Evolutionary conservation across 2,113 vertebrate genomes (phyloP).

Genomic region (rat (Rattus norvegicus)): GRCr8 NC_086029.1:91586501-91587000

Average conservation of each 20-base stretch:
- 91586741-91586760: not conserved
- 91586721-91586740: not conserved
- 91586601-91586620: not conserved
- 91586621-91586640: not conserved
- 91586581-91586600: not conserved
- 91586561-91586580: no score
- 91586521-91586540: not conserved
- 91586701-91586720: not conserved
- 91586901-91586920: not conserved
- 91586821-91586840: not conserved
- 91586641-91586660: not conserved
- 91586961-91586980: slow-evolving; percentile 60
- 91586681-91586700: no score
- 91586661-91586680: not conserved
- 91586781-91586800: slow-evolving; percentile 49
- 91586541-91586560: not conserved
- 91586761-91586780: not conserved
- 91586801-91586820: not conserved
- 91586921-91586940: slow-evolving; percentile 78
- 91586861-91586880: not conserved
- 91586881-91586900: slow-evolving; percentile 67
- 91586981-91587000: not conserved
- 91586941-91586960: slow-evolving; percentile 78
- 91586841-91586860: fast-evolving
- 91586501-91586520: not conserved